These are phyloP conservation scores for Paelopatides confundens DNA, from an alignment of 53 echinoderm and acorn worm species.

Conservation along the genomic window DNA sequence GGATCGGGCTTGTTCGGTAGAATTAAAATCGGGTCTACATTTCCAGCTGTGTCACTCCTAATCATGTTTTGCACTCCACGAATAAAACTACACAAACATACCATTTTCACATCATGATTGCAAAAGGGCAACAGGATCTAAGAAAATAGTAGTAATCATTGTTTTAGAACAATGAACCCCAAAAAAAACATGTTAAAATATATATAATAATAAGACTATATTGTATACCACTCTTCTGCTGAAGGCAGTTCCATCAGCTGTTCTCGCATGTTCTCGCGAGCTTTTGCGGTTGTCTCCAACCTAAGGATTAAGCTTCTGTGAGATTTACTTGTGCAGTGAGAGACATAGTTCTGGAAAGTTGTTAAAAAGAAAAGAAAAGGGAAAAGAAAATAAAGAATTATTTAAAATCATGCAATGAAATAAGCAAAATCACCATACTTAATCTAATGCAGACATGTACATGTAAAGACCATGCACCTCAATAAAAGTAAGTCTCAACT, in stretches of 20 bases:
- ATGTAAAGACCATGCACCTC: too few relatives aligned
- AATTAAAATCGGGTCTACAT: too few relatives aligned
- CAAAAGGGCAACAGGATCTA: not conserved
- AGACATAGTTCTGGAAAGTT: not conserved
- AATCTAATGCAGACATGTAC: too few relatives aligned
- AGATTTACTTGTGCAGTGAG: constrained; percentile 18
- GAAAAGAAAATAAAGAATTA: not conserved
- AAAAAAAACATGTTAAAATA: not conserved
- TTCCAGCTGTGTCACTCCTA: too few relatives aligned
- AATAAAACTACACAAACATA: not conserved
- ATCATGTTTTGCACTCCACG: too few relatives aligned
- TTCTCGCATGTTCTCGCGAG: not conserved
- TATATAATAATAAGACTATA: not conserved
- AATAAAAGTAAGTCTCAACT: too few relatives aligned
- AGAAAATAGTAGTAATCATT: not conserved
- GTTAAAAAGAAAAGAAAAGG: not conserved
- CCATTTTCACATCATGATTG: not conserved
- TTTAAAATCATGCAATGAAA: not conserved
- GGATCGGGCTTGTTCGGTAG: too few relatives aligned
- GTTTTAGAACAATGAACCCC: not conserved
- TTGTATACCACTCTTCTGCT: constrained; percentile 11
- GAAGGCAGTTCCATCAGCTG: constrained; percentile 3
- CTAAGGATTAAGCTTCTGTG: constrained; percentile 12
- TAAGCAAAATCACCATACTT: too few relatives aligned
- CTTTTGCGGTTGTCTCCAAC: not conserved